phyloP scores from a whole-genome alignment of 1,140 invertebrate genomes.

The Heliothis subflexa region DNA sequence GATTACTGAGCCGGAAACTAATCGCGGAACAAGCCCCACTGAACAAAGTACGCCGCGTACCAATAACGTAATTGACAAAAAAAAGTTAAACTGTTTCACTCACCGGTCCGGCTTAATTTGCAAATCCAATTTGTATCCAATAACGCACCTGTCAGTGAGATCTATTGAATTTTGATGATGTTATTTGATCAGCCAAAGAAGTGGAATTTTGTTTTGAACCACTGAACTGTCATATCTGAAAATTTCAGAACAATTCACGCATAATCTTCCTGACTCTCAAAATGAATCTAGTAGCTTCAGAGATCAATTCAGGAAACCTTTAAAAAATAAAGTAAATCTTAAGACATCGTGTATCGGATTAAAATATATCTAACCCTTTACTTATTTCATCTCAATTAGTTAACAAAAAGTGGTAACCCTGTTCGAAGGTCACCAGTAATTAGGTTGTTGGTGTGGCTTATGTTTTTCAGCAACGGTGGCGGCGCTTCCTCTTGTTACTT shows the following conservation, averaged over 20 bases:
- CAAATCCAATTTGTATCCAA: constrained; percentile 57
- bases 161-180: constrained; percentile 53
- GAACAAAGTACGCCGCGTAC: constrained; percentile 32
- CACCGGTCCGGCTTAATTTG: constrained; percentile 54
- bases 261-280: too few species aligned
- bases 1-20: constrained; percentile 42
- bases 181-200: constrained; percentile 42
- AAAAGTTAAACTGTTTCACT: constrained; percentile 44
- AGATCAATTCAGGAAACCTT: too few species aligned
- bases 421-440: constrained; percentile 71
- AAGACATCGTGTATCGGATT: background rate
- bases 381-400: too few species aligned
- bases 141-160: constrained; percentile 52
- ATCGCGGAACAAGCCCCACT: constrained; percentile 34
- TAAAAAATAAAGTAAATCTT: too few species aligned
- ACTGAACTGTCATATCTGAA: background rate
- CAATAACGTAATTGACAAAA: constrained; percentile 48
- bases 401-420: constrained; percentile 57
- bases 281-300: too few species aligned
- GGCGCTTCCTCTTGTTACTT: constrained; percentile 70
- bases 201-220: constrained; percentile 25
- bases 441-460: constrained; percentile 69
- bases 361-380: too few species aligned
- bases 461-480: constrained; percentile 72
- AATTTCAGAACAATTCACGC: background rate